Percentiles rank a stretch among this genome's conserved stretches.
phyloP scores from a whole-genome alignment of 2,888 invertebrate species.

The Melolontha melolontha region DNA sequence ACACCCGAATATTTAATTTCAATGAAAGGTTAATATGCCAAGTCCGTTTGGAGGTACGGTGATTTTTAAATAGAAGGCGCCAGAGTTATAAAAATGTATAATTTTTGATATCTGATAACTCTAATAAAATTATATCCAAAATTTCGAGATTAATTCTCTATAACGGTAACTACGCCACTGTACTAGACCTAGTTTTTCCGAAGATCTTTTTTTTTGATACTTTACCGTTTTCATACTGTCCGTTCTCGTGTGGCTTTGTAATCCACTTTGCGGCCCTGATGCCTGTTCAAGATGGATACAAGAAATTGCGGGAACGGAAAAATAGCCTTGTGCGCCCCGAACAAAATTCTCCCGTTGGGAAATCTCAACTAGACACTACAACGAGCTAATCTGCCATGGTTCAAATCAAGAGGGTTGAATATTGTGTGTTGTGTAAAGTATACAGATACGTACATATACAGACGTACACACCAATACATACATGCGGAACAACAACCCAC shows the following conservation, averaged over 20 bases:
- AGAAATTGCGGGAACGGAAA: slow-evolving; percentile 52
- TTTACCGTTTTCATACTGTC: background rate
- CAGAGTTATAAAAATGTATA: too few relatives aligned
- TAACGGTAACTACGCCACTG: too few relatives aligned
- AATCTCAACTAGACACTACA: slow-evolving; percentile 49
- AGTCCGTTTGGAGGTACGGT: too few relatives aligned
- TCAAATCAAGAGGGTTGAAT: slow-evolving; percentile 41
- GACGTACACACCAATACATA: background rate
- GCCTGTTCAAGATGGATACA: slow-evolving; percentile 51
- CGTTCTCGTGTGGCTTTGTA: slow-evolving; percentile 22
- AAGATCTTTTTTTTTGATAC: background rate
- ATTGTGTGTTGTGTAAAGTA: slow-evolving; percentile 9
- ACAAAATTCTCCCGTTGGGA: slow-evolving; percentile 56
- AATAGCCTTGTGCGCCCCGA: slow-evolving; percentile 40
- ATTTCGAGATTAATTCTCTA: too few relatives aligned
- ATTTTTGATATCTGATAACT: too few relatives aligned
- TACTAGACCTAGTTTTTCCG: background rate
- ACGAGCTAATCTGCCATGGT: slow-evolving; percentile 39
- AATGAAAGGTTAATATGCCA: too few relatives aligned
- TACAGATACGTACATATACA: background rate
- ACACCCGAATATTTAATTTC: too few relatives aligned
- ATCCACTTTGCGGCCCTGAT: slow-evolving; percentile 37
- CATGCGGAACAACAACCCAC: background rate
- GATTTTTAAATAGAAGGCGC: too few relatives aligned
- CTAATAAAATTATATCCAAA: too few relatives aligned